Evolutionary conservation across 2,113 vertebrate genomes (phyloP), one percentile per base, ranked within the genome.

Genomic region (Rutilus rutilus): DNA sequence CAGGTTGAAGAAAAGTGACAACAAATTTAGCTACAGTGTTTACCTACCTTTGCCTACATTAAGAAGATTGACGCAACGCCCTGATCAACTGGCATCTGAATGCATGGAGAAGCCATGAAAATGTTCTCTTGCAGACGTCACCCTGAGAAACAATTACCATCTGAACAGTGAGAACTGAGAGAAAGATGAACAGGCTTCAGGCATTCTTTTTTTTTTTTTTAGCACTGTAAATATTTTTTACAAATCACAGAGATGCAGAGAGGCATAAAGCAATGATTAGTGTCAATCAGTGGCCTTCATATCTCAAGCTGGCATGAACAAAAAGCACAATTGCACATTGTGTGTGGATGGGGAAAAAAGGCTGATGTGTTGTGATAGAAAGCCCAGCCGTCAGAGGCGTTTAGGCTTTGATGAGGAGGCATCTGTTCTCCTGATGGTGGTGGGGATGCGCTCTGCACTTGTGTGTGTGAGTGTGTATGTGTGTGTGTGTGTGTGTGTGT

Each of bases 371-470:
- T 45, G 36, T 50, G 69, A 86, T 86, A 45, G 85, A 82, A 82
- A 52, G 69, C 57, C 42, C n/a, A n/a, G 78, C 36, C 64, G 15
- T 75, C 69, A 76, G 78, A 76, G 27, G 52, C 45, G 4, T 82
- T 76, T 64, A 82, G 14, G 78, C 54, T 81, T 80, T 86, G 78
- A 86, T 60, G 52, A 81, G 57, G 81, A 86, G 78, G 64, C 78
- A 76, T 88, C 80, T 74, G 84, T 80, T 86, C 80, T 69, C 27
- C 81, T 69, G 52, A 85, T 82, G 71, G 78, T 74, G 65, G 52
- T 75, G 9, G 27, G 27, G 79, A 47, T 79, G 50, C 6, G 45
- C 64, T 39, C 19, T 39, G 33, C 36, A 11, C 19, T 69, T 54
- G 52, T 54, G 52, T 54, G 52, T 19, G 50, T 19, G 15, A 6